phyloP scores from a whole-genome alignment of 2,113 vertebrate species.

The Pachycephala philippinensis region DNA sequence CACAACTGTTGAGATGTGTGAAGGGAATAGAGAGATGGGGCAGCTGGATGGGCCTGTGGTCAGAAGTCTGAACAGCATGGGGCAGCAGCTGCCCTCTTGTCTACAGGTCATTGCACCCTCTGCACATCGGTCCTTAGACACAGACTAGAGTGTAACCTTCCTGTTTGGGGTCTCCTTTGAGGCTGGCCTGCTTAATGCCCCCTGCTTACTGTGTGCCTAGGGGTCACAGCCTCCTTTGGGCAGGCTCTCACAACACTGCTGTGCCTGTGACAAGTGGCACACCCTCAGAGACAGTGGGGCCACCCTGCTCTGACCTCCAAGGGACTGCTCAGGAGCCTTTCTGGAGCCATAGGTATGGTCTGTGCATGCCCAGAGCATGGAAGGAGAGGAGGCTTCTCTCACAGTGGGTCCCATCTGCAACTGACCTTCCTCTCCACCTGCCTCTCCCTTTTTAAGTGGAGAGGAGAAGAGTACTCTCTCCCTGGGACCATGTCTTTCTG shows the following conservation, averaged over 20 bases:
- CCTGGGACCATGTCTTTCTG: neutral
- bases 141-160: neutral
- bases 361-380: neutral
- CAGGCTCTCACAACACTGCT: neutral
- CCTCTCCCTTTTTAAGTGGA: neutral
- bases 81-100: neutral
- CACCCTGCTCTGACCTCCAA: neutral
- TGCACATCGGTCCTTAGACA: neutral
- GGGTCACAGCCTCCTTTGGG: neutral
- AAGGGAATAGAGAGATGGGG: neutral
- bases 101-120: neutral
- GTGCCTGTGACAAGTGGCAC: rapidly evolving
- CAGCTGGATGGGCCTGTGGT: neutral
- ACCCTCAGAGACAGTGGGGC: neutral
- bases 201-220: neutral
- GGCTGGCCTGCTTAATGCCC: neutral
- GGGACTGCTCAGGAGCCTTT: neutral
- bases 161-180: neutral
- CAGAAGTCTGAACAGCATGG: neutral
- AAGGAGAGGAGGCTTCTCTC: neutral
- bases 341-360: neutral
- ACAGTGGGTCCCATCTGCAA: neutral
- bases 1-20: neutral
- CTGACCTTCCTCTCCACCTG: neutral
- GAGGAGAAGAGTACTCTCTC: neutral